phyloP scores from a whole-genome alignment of 2,113 vertebrate species.

The Ginglymostoma cirratum region DNA sequence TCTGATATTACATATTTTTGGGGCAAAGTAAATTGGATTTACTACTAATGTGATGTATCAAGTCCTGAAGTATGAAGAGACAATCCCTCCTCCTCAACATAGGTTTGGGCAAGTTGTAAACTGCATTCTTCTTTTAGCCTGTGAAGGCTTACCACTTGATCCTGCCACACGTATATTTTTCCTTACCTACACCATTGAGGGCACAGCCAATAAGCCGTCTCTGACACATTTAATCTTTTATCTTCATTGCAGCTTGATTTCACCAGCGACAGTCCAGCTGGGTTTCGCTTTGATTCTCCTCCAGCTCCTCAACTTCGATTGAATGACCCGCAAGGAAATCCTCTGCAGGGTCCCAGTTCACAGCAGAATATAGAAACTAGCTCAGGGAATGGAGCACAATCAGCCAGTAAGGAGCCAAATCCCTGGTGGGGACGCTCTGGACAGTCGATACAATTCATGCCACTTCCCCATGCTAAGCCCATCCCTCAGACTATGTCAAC shows the following conservation, averaged over 20 bases:
- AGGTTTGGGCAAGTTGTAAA: not conserved
- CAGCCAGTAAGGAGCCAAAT: slow-evolving; percentile 13
- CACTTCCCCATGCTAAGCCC: not conserved
- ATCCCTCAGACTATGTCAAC: not conserved
- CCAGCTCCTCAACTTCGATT: not conserved
- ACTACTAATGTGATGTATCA: not conserved
- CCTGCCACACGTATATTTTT: not conserved
- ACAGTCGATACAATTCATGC: slow-evolving; percentile 28
- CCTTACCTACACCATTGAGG: slow-evolving; percentile 10
- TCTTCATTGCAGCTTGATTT: slow-evolving; percentile 30
- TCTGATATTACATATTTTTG: not conserved
- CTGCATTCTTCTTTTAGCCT: not conserved
- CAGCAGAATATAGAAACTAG: not conserved
- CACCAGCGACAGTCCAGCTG: slow-evolving; percentile 25
- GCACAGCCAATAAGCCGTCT: not conserved
- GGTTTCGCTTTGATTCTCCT: not conserved
- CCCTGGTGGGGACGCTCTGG: slow-evolving; percentile 5
- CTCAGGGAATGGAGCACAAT: not conserved
- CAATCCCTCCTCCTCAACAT: not conserved
- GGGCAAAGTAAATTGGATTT: not conserved
- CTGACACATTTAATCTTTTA: slow-evolving; percentile 23
- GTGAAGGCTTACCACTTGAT: not conserved
- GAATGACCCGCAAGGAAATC: not conserved
- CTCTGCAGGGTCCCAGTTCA: slow-evolving; percentile 1
- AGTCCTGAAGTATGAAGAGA: not conserved